Evolutionary conservation across 2,113 vertebrate species (phyloP), one percentile per base, ranked within the genome.

Genomic region (Campylomormyrus tamandua): DNA sequence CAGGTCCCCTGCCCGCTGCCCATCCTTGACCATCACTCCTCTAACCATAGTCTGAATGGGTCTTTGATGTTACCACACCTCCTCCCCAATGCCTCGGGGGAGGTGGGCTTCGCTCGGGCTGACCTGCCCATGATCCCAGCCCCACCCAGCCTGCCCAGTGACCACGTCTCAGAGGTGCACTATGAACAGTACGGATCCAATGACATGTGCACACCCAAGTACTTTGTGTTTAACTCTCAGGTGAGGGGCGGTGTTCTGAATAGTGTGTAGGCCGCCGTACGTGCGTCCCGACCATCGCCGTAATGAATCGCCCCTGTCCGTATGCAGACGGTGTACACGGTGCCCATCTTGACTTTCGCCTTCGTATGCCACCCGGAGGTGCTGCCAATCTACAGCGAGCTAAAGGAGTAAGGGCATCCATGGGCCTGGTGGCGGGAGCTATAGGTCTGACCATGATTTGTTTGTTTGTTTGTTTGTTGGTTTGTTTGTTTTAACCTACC

Each of bases 341-440:
- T 99, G 77, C 98, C 98, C 53, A 99, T 99, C 93, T 95, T 99
- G 92, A 98, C 97, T 39, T 99, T 99, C 93, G 98, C 98, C 45
- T 99, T 99, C 66, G 98, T 99, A 90, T 99, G 98, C 93, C 98
- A 99, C 89, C 98, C 98, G 0, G 98, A 99, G 91, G 97, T 99
- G 70, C 96, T 99, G 91, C 98, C 98, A 53, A 99, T 99, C 95
- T 99, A 99, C 97, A 99, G 98, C 88, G 98, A 99, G 94, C 97
- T 99, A 35, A 99, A 97, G 97, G 97, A 98, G 98, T 99, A 95
- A 97, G 97, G 77, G 24, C 0, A 17, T 35, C 27, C 52, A 0
- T 17, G 7, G 31, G 27, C 13, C 49, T 87, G 49, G 1, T 24
- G 9, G 45, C 24, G 17, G 27, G 9, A 52, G 46, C 62, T 66